A percentile compares a stretch with the other conserved stretches of the same genome.
phyloP scores from a whole-genome alignment of 1,140 invertebrate genomes.

The Cydia pomonella region DNA sequence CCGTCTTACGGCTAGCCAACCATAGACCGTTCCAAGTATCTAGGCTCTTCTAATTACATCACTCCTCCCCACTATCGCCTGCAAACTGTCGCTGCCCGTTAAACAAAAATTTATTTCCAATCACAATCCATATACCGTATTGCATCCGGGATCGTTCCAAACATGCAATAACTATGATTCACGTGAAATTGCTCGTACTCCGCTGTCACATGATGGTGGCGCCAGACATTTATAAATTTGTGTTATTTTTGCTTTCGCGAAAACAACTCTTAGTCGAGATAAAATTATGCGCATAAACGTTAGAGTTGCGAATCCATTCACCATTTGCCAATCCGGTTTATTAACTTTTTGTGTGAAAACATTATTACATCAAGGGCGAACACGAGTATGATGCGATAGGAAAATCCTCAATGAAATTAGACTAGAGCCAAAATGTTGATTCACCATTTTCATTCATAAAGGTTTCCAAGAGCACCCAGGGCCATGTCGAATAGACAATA shows the following conservation, averaged over 20 bases:
- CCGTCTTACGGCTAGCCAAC: constrained; percentile 11
- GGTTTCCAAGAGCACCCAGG: constrained; percentile 34
- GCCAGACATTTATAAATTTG: constrained; percentile 22
- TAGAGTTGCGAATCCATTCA: neutral
- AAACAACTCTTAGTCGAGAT: neutral
- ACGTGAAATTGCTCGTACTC: neutral
- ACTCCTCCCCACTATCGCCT: constrained; percentile 11
- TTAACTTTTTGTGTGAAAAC: neutral
- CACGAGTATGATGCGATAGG: constrained; percentile 33
- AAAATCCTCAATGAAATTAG: constrained; percentile 44
- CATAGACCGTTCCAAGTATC: neutral
- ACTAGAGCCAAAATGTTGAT: constrained; percentile 54
- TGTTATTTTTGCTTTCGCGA: constrained; percentile 18
- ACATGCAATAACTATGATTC: constrained; percentile 24
- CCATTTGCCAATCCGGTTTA: neutral
- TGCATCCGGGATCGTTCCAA: constrained; percentile 10
- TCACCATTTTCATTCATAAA: constrained; percentile 66
- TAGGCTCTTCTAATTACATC: constrained; percentile 18
- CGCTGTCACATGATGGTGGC: constrained; percentile 12
- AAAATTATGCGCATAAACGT: neutral
- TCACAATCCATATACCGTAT: neutral
- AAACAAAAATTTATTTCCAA: constrained; percentile 14
- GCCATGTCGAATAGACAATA: neutral
- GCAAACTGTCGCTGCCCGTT: constrained; percentile 15
- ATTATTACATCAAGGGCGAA: constrained; percentile 39